Percentiles rank a stretch among this genome's conserved stretches.
Evolutionary conservation across 2,888 invertebrate genomes (phyloP).

Genomic region (Eilema sororculum): DNA sequence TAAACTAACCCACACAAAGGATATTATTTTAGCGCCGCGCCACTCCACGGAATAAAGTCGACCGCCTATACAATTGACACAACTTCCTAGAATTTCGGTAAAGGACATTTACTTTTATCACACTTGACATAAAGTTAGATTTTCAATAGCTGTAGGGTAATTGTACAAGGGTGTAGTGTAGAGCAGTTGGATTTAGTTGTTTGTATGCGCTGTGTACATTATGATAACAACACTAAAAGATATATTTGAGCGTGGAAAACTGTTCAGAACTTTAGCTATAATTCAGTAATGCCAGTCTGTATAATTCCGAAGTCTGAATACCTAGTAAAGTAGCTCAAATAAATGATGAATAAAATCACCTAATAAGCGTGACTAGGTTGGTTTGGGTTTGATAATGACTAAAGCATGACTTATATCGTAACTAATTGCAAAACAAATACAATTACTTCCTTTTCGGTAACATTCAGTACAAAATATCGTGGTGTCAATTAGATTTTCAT

Average conservation of each 20-base stretch:
- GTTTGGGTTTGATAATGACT: neutral
- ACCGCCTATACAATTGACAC: constrained; percentile 44
- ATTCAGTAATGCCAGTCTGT: too few relatives aligned
- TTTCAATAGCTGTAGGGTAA: constrained; percentile 13
- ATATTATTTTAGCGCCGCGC: constrained; percentile 49
- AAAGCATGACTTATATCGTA: neutral
- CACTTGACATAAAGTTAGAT: constrained; percentile 6
- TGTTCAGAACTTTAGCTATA: neutral
- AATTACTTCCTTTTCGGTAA: neutral
- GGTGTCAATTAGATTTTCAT: neutral
- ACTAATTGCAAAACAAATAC: constrained; percentile 8
- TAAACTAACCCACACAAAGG: constrained; percentile 41
- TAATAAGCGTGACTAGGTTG: neutral
- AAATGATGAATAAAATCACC: neutral
- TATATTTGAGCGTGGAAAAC: neutral
- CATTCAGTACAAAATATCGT: neutral
- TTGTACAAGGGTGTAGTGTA: constrained; percentile 26
- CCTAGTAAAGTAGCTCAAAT: neutral
- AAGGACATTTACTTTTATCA: constrained; percentile 28
- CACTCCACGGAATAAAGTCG: constrained; percentile 32
- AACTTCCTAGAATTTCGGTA: constrained; percentile 22
- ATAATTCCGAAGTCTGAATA: neutral
- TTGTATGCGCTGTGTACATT: constrained; percentile 24
- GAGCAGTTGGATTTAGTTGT: constrained; percentile 23
- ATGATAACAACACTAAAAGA: constrained; percentile 17